Conservation (phyloP, 2,113 vertebrate genomes). For the Pterocles orientalis region DNA sequence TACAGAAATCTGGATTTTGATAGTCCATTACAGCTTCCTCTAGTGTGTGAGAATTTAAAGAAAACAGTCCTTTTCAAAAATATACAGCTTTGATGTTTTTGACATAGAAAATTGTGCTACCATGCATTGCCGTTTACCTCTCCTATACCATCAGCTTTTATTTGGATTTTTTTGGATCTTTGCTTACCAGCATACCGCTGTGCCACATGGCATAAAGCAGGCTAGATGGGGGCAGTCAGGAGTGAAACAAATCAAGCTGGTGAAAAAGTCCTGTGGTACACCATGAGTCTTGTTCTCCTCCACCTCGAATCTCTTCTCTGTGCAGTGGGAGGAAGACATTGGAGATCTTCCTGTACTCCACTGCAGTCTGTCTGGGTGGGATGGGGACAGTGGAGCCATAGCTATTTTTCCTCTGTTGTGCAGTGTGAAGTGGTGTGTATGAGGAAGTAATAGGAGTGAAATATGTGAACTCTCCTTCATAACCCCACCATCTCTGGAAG, state of each 20-base stretch:
- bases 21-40: background rate
- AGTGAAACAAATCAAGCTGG: background rate
- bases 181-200: background rate
- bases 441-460: background rate
- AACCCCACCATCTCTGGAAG: background rate
- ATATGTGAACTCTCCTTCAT: background rate
- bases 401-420: background rate
- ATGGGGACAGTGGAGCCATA: background rate
- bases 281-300: background rate
- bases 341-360: background rate
- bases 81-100: background rate
- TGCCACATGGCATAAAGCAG: background rate
- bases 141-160: background rate
- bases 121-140: background rate
- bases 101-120: background rate
- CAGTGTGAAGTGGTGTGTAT: background rate
- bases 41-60: background rate
- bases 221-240: background rate
- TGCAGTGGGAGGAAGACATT: background rate
- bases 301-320: background rate
- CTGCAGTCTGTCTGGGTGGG: background rate
- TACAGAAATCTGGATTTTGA: background rate
- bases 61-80: background rate
- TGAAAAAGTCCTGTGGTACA: background rate
- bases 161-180: background rate